These are phyloP conservation scores for Actinopyga echinites DNA, from an alignment of 53 echinoderm and acorn worm species.

Conservation along the genomic window DNA sequence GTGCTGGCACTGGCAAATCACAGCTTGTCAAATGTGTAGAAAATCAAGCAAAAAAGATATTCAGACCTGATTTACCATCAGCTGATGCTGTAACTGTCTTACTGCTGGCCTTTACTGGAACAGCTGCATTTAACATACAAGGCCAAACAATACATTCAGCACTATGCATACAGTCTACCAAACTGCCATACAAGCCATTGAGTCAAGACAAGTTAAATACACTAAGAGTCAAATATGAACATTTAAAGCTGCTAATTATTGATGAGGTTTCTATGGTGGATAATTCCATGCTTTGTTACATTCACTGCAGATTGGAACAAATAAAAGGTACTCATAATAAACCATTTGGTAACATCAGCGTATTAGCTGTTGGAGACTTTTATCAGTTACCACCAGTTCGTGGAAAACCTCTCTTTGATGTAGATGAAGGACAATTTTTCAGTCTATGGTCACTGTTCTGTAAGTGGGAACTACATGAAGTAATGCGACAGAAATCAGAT, in stretches of 20 bases:
- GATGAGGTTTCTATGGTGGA: slow-evolving; percentile 54
- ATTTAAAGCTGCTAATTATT: slow-evolving; percentile 35
- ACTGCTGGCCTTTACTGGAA: slow-evolving; percentile 45
- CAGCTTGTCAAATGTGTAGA: slow-evolving; percentile 33
- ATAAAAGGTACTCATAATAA: slow-evolving; percentile 8
- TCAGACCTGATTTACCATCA: not conserved
- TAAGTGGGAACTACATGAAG: slow-evolving; percentile 44
- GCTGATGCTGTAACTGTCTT: slow-evolving; percentile 30
- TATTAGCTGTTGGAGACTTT: slow-evolving; percentile 53
- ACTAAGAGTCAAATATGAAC: slow-evolving; percentile 9
- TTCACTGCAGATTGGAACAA: slow-evolving; percentile 37
- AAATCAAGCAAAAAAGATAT: slow-evolving; percentile 10
- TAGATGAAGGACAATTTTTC: not conserved
- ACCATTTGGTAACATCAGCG: slow-evolving; percentile 42
- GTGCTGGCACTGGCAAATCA: slow-evolving; percentile 57
- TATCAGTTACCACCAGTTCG: slow-evolving; percentile 47
- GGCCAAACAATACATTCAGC: slow-evolving; percentile 52
- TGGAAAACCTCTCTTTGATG: slow-evolving; percentile 14
- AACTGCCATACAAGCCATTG: slow-evolving; percentile 36
- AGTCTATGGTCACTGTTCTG: slow-evolving; percentile 36
- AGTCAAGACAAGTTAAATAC: slow-evolving; percentile 18
- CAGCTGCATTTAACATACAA: slow-evolving; percentile 53
- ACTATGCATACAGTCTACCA: not conserved
- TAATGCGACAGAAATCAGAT: slow-evolving; percentile 48
- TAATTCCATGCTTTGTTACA: slow-evolving; percentile 10